Conservation (phyloP, 35 echinoderm and acorn worm genomes). For the Acanthaster planci region DNA sequence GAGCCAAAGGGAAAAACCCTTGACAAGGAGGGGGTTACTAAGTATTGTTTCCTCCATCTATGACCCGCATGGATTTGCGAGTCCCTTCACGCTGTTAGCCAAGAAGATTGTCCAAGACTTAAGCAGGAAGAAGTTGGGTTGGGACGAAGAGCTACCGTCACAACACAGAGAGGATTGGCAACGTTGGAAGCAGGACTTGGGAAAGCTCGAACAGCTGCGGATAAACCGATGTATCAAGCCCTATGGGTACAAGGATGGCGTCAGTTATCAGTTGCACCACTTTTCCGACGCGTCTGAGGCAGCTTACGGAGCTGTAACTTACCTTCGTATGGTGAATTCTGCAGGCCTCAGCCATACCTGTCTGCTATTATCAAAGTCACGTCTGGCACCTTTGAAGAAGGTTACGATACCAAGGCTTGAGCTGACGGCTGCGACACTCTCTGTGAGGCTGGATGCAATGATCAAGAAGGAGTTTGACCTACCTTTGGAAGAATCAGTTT, state of each 20-base stretch:
- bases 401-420: conserved; percentile 69
- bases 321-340: conserved; percentile 31
- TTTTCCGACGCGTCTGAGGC: conserved; percentile 67
- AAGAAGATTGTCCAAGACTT: conserved; percentile 66
- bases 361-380: conserved; percentile 40
- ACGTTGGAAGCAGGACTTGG: conserved; percentile 39
- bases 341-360: conserved; percentile 33
- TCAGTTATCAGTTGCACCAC: conserved; percentile 53
- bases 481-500: conserved; percentile 6
- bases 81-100: conserved; percentile 45
- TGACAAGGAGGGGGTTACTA: conserved; percentile 56
- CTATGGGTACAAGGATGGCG: not conserved
- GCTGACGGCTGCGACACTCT: conserved; percentile 43
- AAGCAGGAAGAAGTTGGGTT: conserved; percentile 41
- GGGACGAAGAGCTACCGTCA: conserved; percentile 47
- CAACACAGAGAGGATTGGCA: conserved; percentile 35
- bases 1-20: conserved; percentile 33
- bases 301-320: conserved; percentile 57
- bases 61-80: conserved; percentile 54
- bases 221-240: conserved; percentile 55
- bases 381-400: conserved; percentile 55
- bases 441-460: conserved; percentile 55
- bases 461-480: conserved; percentile 33
- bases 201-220: conserved; percentile 20
- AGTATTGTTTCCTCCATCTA: conserved; percentile 52